Conservation (phyloP, 2,888 invertebrate species). For the Mythimna lalbum region DNA sequence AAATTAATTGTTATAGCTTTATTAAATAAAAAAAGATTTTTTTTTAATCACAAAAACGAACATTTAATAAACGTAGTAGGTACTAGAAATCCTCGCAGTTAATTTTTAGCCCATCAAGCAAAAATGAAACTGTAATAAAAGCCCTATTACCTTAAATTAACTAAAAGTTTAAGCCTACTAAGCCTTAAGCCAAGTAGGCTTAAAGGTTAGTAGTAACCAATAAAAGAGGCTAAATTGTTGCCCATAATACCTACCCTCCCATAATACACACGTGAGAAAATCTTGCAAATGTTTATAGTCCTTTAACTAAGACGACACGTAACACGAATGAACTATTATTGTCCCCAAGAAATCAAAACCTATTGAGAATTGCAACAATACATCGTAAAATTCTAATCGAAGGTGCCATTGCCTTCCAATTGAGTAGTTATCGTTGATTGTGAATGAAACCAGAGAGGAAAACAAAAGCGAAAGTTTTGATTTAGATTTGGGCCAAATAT, state of each 20-base stretch:
- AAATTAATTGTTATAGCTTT: too few relatives aligned
- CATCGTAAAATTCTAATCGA: conserved; percentile 56
- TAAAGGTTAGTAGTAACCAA: too few relatives aligned
- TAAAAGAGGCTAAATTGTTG: not conserved
- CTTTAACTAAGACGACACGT: conserved; percentile 34
- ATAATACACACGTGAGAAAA: conserved; percentile 28
- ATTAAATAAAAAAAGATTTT: too few relatives aligned
- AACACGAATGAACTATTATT: conserved; percentile 38
- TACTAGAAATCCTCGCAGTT: not conserved
- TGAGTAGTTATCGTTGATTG: conserved; percentile 21
- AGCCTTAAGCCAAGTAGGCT: too few relatives aligned
- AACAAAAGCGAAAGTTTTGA: conserved; percentile 1
- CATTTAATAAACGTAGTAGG: not conserved
- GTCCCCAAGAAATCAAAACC: conserved; percentile 43
- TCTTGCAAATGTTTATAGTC: conserved; percentile 23
- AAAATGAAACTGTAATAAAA: not conserved
- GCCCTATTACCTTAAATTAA: not conserved
- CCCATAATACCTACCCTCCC: not conserved
- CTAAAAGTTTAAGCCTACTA: too few relatives aligned
- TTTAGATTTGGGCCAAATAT: conserved; percentile 12
- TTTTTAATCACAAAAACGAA: too few relatives aligned
- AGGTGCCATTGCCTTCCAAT: conserved; percentile 33
- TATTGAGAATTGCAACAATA: conserved; percentile 54
- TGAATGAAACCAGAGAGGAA: conserved; percentile 4
- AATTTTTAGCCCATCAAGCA: not conserved